These are phyloP conservation scores for Heliconius hermathena DNA, from an alignment of 1,140 invertebrate genomes.

Conservation along the genomic window DNA sequence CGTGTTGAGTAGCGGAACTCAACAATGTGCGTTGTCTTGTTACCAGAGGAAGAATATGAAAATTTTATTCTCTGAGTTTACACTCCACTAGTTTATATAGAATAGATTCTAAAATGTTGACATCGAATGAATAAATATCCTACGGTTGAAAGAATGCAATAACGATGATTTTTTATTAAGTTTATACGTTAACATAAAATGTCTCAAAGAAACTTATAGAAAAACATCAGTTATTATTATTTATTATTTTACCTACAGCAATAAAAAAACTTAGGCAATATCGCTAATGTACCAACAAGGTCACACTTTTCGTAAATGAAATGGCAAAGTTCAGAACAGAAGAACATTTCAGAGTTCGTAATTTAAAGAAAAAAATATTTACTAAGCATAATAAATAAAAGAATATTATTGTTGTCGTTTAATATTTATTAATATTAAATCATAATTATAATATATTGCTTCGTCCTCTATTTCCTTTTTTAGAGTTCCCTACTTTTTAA, in stretches of 20 bases:
- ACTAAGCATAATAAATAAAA: not conserved
- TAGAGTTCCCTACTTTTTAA: too few species aligned
- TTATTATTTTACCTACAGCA: conserved; percentile 15
- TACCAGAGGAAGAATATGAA: not conserved
- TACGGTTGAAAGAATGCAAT: not conserved
- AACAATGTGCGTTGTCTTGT: not conserved
- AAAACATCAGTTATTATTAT: not conserved
- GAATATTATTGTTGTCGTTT: not conserved
- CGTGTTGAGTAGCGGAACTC: not conserved
- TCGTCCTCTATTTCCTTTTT: not conserved
- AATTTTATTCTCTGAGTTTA: not conserved
- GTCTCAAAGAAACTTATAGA: not conserved
- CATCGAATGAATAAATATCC: not conserved
- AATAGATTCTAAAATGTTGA: too few species aligned
- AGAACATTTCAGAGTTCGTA: conserved; percentile 22
- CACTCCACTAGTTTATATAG: not conserved
- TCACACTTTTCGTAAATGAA: conserved; percentile 27
- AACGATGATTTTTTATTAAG: not conserved
- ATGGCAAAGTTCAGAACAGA: conserved; percentile 9
- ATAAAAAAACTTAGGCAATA: conserved; percentile 30
- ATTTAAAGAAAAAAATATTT: conserved; percentile 29
- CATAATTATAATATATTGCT: not conserved
- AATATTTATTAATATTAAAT: not conserved
- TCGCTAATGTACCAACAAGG: conserved; percentile 17
- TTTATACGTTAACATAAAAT: not conserved